A percentile compares a stretch with the other conserved stretches of the same genome.
These are phyloP conservation scores for Gryllus bimaculatus DNA, from an alignment of 1,140 invertebrate genomes.

Conservation along the genomic window DNA sequence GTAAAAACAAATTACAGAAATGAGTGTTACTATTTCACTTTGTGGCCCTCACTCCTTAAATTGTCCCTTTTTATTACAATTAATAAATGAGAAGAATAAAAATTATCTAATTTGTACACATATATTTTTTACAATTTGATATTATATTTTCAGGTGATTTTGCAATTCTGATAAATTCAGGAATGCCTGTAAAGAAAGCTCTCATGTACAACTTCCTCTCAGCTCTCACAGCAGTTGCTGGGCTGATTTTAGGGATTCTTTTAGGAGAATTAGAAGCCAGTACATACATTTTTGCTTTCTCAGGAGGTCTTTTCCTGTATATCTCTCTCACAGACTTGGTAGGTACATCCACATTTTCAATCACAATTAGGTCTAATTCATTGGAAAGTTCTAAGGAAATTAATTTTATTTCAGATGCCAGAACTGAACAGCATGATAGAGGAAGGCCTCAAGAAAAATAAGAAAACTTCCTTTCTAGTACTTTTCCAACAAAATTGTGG, in stretches of 20 bases:
- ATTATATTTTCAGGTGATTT: conserved; percentile 57
- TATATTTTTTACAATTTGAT: not conserved
- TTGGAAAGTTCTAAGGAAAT: not conserved
- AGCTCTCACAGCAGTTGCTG: conserved; percentile 73
- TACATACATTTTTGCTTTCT: conserved; percentile 79
- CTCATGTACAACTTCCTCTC: conserved; percentile 81
- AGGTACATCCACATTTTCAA: conserved; percentile 24
- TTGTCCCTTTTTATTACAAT: no score
- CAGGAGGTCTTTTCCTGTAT: conserved; percentile 89
- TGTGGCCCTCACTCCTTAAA: no score
- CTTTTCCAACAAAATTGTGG: conserved; percentile 8
- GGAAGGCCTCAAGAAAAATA: not conserved
- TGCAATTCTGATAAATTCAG: conserved; percentile 87
- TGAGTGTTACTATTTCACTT: no score
- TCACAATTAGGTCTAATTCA: not conserved
- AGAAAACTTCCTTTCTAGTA: not conserved
- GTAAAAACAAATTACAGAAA: no score
- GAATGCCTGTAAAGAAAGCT: conserved; percentile 76
- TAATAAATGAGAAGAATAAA: not conserved
- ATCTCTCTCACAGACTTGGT: conserved; percentile 94
- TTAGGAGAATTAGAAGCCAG: conserved; percentile 67
- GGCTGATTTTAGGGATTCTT: conserved; percentile 72
- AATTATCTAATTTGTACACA: not conserved
- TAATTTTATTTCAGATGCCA: conserved; percentile 10
- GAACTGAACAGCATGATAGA: conserved; percentile 11